Conservation (phyloP, 2,888 invertebrate species). For the Eilema depressum region DNA sequence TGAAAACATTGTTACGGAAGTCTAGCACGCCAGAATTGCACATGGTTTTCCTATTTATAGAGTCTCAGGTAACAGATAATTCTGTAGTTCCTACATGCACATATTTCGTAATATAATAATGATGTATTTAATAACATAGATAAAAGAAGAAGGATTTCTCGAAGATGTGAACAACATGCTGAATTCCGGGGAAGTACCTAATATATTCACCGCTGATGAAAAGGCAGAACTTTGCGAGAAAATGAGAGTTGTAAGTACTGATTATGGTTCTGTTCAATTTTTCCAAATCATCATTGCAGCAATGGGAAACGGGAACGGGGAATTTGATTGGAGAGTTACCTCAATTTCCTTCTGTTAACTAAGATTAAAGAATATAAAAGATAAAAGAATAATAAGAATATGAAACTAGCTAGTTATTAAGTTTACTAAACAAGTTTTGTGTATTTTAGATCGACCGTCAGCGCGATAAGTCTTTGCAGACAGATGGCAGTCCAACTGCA, state of each 20-base stretch:
- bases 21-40: conserved; percentile 94
- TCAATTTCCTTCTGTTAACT: too few species aligned
- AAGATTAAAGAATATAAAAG: too few species aligned
- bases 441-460: conserved; percentile 91
- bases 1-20: conserved; percentile 93
- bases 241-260: conserved; percentile 90
- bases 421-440: conserved; percentile 2
- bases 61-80: conserved; percentile 90
- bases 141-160: conserved; percentile 96
- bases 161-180: conserved; percentile 97
- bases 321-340: too few species aligned
- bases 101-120: neutral
- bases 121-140: conserved; percentile 77
- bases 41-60: conserved; percentile 96
- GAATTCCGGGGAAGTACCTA: conserved; percentile 97
- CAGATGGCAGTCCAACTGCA: conserved; percentile 96
- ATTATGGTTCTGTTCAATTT: neutral
- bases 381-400: too few species aligned
- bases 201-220: conserved; percentile 94
- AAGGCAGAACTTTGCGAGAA: conserved; percentile 96
- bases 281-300: neutral
- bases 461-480: conserved; percentile 94
- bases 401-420: neutral
- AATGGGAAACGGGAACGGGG: too few species aligned
- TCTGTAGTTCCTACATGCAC: neutral